Conservation (phyloP, 2,113 vertebrate genomes). For the Collichthys lucidus region DNA sequence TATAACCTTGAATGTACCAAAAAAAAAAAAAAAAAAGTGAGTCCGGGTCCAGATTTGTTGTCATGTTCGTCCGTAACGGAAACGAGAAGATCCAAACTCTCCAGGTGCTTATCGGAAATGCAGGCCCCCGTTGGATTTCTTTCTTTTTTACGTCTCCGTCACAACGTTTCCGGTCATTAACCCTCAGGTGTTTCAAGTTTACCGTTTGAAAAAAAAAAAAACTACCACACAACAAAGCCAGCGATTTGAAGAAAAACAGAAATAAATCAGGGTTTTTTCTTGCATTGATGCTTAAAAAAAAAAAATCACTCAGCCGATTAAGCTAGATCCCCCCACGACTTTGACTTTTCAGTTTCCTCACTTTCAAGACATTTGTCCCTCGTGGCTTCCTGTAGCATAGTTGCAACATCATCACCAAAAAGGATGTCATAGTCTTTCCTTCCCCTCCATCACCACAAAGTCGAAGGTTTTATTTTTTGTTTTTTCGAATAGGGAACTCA, state of each 20-base stretch:
- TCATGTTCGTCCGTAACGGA: background rate
- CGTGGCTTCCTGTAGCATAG: constrained; percentile 42
- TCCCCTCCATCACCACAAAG: constrained; percentile 44
- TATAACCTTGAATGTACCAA: constrained; percentile 66
- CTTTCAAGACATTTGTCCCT: constrained; percentile 40
- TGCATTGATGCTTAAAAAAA: constrained; percentile 30
- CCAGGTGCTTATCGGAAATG: background rate
- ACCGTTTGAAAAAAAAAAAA: constrained; percentile 24
- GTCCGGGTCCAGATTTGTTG: constrained; percentile 22
- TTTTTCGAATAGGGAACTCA: constrained; percentile 61
- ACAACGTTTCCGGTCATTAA: constrained; percentile 14
- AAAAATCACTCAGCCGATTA: constrained; percentile 49
- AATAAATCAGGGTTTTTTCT: constrained; percentile 71
- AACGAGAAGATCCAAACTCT: background rate
- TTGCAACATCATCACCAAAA: constrained; percentile 7
- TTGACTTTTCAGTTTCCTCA: constrained; percentile 18
- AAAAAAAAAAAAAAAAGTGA: background rate
- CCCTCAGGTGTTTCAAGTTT: constrained; percentile 73
- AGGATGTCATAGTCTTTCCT: constrained; percentile 30
- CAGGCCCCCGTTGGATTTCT: constrained; percentile 3
- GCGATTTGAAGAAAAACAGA: constrained; percentile 28
- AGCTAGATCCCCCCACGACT: constrained; percentile 33
- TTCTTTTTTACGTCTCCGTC: constrained; percentile 2
- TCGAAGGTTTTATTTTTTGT: constrained; percentile 29
- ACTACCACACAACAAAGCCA: constrained; percentile 63